Percentiles rank a stretch among this genome's conserved stretches.
Evolutionary conservation across 2,113 vertebrate genomes (phyloP).

Genomic region (Clinocottus analis): DNA sequence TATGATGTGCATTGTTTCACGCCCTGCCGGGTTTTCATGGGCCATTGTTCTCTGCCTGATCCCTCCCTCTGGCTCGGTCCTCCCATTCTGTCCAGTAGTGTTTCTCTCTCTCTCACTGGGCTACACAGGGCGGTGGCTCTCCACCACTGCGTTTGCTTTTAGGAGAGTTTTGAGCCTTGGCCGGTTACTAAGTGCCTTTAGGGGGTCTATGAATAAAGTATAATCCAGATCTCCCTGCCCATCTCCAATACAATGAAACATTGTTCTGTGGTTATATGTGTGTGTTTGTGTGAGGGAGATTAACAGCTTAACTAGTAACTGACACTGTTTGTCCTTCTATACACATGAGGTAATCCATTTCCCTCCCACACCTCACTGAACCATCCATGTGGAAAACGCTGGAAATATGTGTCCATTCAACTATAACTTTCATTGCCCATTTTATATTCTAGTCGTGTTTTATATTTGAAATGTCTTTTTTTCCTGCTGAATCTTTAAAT

Average conservation of each 20-base stretch:
- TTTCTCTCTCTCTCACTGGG: background rate
- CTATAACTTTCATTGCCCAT: background rate
- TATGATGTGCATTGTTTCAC: no score
- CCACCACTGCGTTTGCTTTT: background rate
- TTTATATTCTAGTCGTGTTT: background rate
- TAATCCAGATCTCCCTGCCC: conserved; percentile 17
- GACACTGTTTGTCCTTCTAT: conserved; percentile 10
- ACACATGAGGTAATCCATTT: background rate
- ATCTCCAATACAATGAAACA: conserved; percentile 1
- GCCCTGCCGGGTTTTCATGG: no score
- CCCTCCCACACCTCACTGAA: conserved; percentile 1
- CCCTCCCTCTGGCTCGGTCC: background rate
- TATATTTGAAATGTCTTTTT: background rate
- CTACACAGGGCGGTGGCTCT: background rate
- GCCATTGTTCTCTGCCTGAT: conserved; percentile 3
- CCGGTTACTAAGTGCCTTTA: conserved; percentile 5
- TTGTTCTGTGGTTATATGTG: background rate
- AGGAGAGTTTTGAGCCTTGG: background rate
- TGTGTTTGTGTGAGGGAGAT: conserved; percentile 4
- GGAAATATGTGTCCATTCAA: background rate
- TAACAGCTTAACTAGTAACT: conserved; percentile 11
- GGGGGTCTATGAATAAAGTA: conserved; percentile 35
- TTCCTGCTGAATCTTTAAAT: background rate
- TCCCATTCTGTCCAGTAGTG: background rate
- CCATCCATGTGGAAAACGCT: background rate